Conservation (phyloP, 1,140 invertebrate species). For the Batillaria attramentaria region DNA sequence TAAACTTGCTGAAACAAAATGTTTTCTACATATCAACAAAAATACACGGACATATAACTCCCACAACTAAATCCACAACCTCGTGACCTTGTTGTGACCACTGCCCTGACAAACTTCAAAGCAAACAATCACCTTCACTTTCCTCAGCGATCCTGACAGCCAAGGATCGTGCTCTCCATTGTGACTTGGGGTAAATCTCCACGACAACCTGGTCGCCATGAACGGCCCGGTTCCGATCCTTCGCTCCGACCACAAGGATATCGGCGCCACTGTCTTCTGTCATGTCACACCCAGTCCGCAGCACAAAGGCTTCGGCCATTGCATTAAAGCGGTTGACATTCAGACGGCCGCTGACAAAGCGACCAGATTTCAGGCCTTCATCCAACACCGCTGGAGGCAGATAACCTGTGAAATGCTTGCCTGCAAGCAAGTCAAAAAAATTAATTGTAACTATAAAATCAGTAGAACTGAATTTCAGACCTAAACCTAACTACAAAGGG, state of each 20-base stretch:
- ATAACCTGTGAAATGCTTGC: conserved; percentile 62
- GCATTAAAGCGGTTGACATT: conserved; percentile 69
- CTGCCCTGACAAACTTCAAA: no score
- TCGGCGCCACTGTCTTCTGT: conserved; percentile 67
- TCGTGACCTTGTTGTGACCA: not conserved
- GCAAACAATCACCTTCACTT: conserved; percentile 42
- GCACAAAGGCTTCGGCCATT: conserved; percentile 67
- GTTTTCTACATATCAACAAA: no score
- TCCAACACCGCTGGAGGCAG: conserved; percentile 62
- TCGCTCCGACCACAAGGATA: conserved; percentile 89
- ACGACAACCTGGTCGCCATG: conserved; percentile 95
- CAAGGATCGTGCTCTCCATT: conserved; percentile 91
- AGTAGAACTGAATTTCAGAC: no score
- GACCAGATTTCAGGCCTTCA: conserved; percentile 65
- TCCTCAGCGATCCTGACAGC: conserved; percentile 45
- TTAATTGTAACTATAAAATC: no score
- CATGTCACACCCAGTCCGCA: conserved; percentile 55
- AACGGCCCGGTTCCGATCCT: conserved; percentile 90
- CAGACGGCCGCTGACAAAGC: conserved; percentile 61
- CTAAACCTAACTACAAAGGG: not conserved
- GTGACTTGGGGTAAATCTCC: conserved; percentile 87
- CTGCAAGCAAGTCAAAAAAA: conserved; percentile 34
- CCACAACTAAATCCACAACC: not conserved
- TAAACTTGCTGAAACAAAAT: no score
- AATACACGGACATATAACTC: no score